Evolutionary conservation across 2,113 vertebrate genomes (phyloP).

Genomic region (Dicerorhinus sumatrensis): DNA sequence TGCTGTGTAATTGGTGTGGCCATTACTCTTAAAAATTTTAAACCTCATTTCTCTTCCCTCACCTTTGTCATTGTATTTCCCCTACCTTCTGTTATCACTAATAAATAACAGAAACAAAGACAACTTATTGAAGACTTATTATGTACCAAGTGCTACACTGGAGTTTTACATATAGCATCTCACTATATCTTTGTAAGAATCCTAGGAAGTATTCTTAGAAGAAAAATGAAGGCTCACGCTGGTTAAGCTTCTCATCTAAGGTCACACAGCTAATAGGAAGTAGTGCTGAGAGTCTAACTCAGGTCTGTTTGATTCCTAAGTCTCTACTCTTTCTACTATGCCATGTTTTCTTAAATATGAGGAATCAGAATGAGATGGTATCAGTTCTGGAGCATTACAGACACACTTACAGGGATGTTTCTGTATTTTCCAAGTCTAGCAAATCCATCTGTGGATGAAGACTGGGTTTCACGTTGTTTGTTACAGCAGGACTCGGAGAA

Average conservation of each 20-base stretch:
- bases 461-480: conserved; percentile 69
- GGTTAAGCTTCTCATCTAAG: background rate
- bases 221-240: background rate
- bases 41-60: background rate
- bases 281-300: background rate
- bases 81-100: background rate
- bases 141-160: background rate
- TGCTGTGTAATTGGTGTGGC: background rate
- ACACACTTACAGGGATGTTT: conserved; percentile 84
- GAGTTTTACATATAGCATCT: background rate
- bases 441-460: conserved; percentile 83
- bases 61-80: background rate
- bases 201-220: background rate
- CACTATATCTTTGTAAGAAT: background rate
- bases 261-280: background rate
- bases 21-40: background rate
- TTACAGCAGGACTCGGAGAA: conserved; percentile 71
- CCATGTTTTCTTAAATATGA: background rate
- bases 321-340: background rate
- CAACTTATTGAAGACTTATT: background rate
- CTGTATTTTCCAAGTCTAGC: conserved; percentile 74
- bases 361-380: background rate
- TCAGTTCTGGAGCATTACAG: background rate
- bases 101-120: background rate
- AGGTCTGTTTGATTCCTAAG: background rate